Evolutionary conservation across 2,888 invertebrate genomes (phyloP), one percentile per base, ranked within the genome.

Genomic region (Quadroppia sp.): DNA sequence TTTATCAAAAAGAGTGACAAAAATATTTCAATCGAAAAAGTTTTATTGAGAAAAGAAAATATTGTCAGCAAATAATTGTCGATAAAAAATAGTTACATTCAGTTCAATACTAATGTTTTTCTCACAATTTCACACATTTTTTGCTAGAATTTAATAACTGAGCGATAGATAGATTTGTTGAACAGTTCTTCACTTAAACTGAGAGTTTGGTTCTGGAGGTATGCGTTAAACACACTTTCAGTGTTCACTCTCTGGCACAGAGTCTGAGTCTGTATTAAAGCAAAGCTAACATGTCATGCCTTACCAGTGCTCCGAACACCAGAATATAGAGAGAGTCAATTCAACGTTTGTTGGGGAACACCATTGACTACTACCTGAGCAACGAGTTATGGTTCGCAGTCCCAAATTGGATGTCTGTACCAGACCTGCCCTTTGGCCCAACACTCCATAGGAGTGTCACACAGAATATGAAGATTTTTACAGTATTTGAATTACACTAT

Each of bases 241-340:
- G 59, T 25, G 13, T 59, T 48, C 48, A 9, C 48, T 48, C 48
- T 48, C 48, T 20, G 48, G 48, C 48, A 48, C 48, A 48, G 48
- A 48, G 48, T 48, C 48, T 48, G 48, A 48, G 48, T 20, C 48
- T 48, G 20, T 48, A 48, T 48, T 48, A 59, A 59, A 59, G 59
- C 59, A 59, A 59, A 59, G 59, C 59, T 59, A 59, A 59, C 59
- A 59, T 59, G 59, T 59, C 59, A 59, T 59, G 59, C 59, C 30
- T 59, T 48, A 48, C 48, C 48, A 48, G 48, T 20, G 20, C 48
- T 48, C 17, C 15, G 28, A 59, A 20, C 28, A 59, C 28, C 25
- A 30, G 28, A 30, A 28, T n/a, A 56, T 9, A 50, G 50, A 50
- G 56, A 59, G 59, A 59, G 59, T 59, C 59, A 59, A 28, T 59